Evolutionary conservation across 2,113 vertebrate species (phyloP).

Genomic region (Chionomys nivalis): DNA sequence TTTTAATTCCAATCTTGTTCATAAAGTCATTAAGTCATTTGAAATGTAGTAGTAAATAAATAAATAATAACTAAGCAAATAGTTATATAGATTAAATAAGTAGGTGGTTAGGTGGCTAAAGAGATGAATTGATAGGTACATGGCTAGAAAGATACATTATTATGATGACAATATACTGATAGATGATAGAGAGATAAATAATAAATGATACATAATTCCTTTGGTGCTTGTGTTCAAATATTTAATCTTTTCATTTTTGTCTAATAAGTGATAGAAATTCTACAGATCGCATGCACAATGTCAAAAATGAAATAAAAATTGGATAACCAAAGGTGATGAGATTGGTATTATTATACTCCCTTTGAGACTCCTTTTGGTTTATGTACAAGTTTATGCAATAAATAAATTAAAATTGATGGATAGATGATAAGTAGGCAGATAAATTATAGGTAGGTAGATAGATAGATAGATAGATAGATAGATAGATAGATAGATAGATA

Average conservation of each 20-base stretch:
- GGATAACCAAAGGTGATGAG: neutral
- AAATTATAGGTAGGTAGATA: neutral
- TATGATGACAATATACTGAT: neutral
- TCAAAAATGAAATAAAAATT: neutral
- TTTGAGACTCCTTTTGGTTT: neutral
- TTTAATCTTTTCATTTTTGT: neutral
- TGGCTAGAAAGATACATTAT: neutral
- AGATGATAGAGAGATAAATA: neutral
- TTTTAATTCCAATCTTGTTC: neutral
- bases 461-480: neutral
- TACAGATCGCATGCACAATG: neutral
- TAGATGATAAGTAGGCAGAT: neutral
- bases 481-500: neutral
- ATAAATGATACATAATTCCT: neutral
- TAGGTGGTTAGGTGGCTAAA: too few species aligned
- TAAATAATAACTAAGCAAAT: neutral
- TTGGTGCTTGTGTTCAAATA: neutral
- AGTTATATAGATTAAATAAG: neutral
- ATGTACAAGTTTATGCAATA: neutral
- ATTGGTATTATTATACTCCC: neutral
- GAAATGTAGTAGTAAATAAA: neutral
- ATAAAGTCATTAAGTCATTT: slow-evolving; percentile 40
- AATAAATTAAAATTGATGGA: neutral
- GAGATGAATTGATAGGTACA: neutral
- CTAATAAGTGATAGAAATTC: neutral